A percentile compares a stretch with the other conserved stretches of the same genome.
Conservation (phyloP, 2,888 invertebrate genomes). For the Ophraella communa region DNA sequence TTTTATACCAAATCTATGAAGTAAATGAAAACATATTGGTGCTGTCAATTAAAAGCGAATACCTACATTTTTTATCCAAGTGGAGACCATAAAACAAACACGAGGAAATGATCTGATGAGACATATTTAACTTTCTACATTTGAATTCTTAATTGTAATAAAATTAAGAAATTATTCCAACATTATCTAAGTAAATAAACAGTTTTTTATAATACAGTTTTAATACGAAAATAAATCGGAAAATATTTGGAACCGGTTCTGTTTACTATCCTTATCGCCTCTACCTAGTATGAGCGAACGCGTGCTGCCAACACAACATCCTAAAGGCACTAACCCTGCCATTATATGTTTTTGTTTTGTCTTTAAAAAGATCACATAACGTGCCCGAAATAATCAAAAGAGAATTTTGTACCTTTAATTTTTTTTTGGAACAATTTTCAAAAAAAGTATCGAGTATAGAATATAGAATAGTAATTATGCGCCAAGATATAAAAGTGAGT, state of each 20-base stretch:
- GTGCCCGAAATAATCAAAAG: constrained; percentile 13
- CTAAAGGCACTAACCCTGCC: constrained; percentile 26
- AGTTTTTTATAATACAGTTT: too few species aligned
- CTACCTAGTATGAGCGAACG: constrained; percentile 19
- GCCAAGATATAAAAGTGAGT: too few species aligned
- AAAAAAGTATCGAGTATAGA: neutral
- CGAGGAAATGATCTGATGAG: too few species aligned
- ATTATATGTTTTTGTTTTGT: constrained; percentile 23
- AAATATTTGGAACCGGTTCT: neutral
- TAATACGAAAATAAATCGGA: neutral
- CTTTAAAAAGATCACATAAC: constrained; percentile 19
- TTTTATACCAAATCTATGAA: too few species aligned
- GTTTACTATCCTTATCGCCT: neutral
- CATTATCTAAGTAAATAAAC: too few species aligned
- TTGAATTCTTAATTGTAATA: too few species aligned
- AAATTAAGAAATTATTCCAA: too few species aligned
- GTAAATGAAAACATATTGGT: too few species aligned
- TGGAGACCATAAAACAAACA: too few species aligned
- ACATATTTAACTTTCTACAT: too few species aligned
- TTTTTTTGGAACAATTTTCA: neutral
- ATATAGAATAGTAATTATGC: neutral
- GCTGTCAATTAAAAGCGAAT: too few species aligned
- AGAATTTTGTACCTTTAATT: constrained; percentile 3
- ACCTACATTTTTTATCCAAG: too few species aligned
- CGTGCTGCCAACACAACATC: constrained; percentile 24